Base-by-base conservation (phyloP, 1,140 invertebrate genomes). In the Bilobella aurantiaca region DNA sequence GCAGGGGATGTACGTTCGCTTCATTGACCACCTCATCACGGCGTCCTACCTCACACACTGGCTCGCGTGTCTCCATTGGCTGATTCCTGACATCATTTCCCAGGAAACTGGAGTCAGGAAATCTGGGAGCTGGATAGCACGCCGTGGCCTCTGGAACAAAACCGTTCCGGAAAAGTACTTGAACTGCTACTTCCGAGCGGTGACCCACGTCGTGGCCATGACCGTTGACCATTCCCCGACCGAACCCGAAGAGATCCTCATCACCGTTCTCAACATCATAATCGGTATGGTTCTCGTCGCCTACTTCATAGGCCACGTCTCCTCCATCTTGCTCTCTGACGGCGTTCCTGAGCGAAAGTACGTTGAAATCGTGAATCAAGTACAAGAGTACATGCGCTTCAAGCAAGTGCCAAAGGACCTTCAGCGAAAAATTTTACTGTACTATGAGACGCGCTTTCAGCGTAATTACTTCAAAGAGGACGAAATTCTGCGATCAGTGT, bases 361-460 rank as follows among this genome's bases (percentile, higher is more conserved):
- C 23, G 31, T 32, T 14, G 69, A 71, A 64, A 59, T 66, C 21
- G 28, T 62, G 32, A 68, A 65, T 30, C 66, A 71, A 60, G 67
- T 66, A 0, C 42, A 47, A 31, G 64, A 71, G 47, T 71, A 71
- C 49, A 58, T 71, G 64, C 25, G 46, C 42, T 71, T 71, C 56
- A 68, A 71, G 21, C 69, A 71, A 66, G 46, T 71, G 12, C 69
- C 69, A 16, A 64, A 53, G 16, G 62, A 67, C 29, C 56, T 71
- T 8, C 69, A 69, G 32, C 56, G 58, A 28, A 49, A 67, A 14
- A 62, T 71, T 0, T 2, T 62, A 25, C 30, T 63, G 8, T 71
- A 66, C 56, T 69, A 66, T 27, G 62, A 69, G 27, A 57, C 60
- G 25, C 56, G 64, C 1, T 71, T 66, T 42, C 60, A 64, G 16